phyloP scores from a whole-genome alignment of 53 echinoderm and acorn worm species.

The Echinarachnius parma region DNA sequence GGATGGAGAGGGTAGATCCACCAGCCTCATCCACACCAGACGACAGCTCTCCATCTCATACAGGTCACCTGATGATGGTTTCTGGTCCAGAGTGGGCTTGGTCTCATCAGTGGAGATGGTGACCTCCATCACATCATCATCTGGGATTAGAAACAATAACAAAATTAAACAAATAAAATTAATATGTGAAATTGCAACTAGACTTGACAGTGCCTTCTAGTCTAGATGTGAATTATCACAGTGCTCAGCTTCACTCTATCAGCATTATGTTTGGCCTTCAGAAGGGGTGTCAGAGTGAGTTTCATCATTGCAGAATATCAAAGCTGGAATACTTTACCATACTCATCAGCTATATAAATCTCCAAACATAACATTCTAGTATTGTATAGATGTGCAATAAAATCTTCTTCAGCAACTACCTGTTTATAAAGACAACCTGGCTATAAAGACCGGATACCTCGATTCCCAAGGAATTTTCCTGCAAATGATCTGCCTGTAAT shows the following conservation, averaged over 20 bases:
- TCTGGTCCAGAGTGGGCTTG: slow-evolving; percentile 25
- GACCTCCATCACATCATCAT: slow-evolving; percentile 28
- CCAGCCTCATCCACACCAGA: slow-evolving; percentile 8
- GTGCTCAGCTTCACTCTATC: slow-evolving; percentile 33
- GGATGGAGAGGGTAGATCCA: background rate
- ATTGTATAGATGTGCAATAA: no score
- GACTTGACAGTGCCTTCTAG: no score
- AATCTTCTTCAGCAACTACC: no score
- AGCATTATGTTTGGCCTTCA: slow-evolving; percentile 31
- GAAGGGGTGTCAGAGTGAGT: slow-evolving; percentile 45
- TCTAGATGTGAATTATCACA: no score
- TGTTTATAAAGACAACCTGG: no score
- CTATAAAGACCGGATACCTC: no score
- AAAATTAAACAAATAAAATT: background rate
- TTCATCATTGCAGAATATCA: slow-evolving; percentile 27
- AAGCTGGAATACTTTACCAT: no score
- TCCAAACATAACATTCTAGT: no score
- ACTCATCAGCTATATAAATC: no score
- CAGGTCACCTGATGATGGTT: background rate
- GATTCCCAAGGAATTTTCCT: no score
- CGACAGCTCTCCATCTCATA: background rate
- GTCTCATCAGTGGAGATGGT: slow-evolving; percentile 1
- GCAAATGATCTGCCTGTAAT: no score
- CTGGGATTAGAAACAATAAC: background rate
- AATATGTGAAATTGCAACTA: no score